Evolutionary conservation across 1,140 invertebrate species (phyloP), one percentile per base, ranked within the genome.

Genomic region (Penaeus chinensis): DNA sequence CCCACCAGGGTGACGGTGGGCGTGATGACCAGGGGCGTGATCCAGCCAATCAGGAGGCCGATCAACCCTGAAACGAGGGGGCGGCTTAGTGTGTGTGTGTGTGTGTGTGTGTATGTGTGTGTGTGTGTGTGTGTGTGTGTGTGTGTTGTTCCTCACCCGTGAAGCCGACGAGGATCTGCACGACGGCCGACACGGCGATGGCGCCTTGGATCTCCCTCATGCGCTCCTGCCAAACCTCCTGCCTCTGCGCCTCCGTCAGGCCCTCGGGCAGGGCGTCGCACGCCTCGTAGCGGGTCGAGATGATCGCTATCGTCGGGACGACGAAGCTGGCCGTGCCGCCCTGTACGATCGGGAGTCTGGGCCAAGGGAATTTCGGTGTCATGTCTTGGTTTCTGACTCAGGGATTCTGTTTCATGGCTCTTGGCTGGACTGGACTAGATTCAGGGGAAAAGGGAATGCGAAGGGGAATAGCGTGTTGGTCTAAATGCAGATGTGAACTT

Each of bases 131-230:
- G 13, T 16, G 13, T 22, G 32, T 69, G 37, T 93, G 93, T 97
- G 96, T 63, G 96, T 32, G 11, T 13, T 54, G 11, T 16, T 54
- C 54, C 54, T 54, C 54, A 54, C 54, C 54, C 16, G 54, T 54
- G 54, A 54, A 54, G 1, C 54, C 54, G 11, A 54, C 16, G 54
- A 54, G 54, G 54, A 54, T 13, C 54, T 54, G 54, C 11, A 54
- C 94, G 37, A 96, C 81, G 0, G 96, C 95, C 0, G 96, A 95
- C 0, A 96, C 94, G 20, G 96, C 95, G 47, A 97, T 97, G 3
- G 96, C 96, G 0, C 96, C 96, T 0, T 96, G 96, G 32, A 97
- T 92, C 91, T 96, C 96, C 88, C 96, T 93, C 96, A 97, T 96
- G 84, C 96, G 92, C 22, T 93, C 92, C 91, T 94, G 95, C 96